These are phyloP conservation scores for Micrasema minimum DNA, from an alignment of 1,140 invertebrate species.

Conservation along the genomic window DNA sequence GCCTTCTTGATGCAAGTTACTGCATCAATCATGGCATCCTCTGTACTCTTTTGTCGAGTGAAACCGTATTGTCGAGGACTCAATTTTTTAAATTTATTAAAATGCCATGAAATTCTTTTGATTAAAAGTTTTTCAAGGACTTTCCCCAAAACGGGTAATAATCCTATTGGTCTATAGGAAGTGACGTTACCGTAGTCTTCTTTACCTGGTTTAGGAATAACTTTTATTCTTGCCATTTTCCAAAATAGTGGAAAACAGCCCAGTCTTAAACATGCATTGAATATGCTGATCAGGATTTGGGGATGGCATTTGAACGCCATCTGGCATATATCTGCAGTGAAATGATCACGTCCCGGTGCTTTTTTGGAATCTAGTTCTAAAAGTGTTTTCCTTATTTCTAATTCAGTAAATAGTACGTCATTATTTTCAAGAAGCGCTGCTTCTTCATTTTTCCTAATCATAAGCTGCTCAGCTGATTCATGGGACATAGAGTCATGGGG, in stretches of 20 bases:
- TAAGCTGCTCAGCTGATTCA: no score
- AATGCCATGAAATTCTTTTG: neutral
- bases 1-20: neutral
- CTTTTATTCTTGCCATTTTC: constrained; percentile 2
- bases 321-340: neutral
- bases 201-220: constrained; percentile 3
- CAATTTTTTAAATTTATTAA: neutral
- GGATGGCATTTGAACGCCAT: neutral
- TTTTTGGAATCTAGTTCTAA: neutral
- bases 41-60: constrained; percentile 7
- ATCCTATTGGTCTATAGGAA: neutral
- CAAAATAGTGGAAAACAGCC: neutral
- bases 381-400: neutral
- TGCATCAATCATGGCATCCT: neutral
- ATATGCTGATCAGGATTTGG: neutral
- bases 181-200: neutral
- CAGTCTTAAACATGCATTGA: neutral
- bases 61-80: neutral
- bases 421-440: neutral
- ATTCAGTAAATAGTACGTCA: neutral
- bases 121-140: constrained; percentile 1
- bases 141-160: neutral
- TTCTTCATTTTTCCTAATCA: neutral
- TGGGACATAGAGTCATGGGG: no score
- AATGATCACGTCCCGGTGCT: neutral